A percentile compares a stretch with the other conserved stretches of the same genome.
Evolutionary conservation across 2,113 vertebrate genomes (phyloP).

Genomic region (Stigmatopora nigra): DNA sequence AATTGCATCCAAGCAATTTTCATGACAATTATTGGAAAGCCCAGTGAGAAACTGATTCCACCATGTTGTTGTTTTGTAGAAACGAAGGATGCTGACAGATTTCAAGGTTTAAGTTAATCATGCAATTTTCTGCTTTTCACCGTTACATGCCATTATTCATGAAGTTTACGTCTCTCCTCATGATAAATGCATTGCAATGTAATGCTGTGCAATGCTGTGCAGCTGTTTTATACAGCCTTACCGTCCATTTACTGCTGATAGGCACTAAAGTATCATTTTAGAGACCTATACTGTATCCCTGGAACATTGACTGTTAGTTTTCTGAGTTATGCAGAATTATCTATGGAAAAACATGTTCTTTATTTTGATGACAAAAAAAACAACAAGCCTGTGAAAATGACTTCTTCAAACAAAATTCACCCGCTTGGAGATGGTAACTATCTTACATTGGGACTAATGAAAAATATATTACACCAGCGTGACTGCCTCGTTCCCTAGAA

Average conservation of each 20-base stretch:
- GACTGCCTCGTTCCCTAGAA: neutral
- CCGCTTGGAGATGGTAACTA: neutral
- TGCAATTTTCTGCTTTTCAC: neutral
- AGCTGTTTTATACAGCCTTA: neutral
- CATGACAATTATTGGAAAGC: neutral
- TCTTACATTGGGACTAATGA: neutral
- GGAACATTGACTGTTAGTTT: neutral
- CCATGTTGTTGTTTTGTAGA: neutral
- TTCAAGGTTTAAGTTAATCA: neutral
- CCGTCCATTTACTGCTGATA: neutral
- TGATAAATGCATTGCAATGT: neutral
- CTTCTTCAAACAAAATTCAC: neutral
- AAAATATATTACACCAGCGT: no score
- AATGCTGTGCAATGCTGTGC: neutral
- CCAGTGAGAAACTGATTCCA: neutral
- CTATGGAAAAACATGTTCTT: neutral
- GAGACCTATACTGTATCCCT: neutral
- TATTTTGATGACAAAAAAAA: neutral
- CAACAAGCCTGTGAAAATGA: neutral
- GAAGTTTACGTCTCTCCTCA: neutral
- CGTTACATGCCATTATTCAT: neutral
- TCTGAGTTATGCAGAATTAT: neutral
- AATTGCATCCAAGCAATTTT: neutral
- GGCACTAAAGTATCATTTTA: neutral
- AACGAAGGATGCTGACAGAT: neutral